Conservation (phyloP, 1,140 invertebrate species). For the Subanguina moxae region DNA sequence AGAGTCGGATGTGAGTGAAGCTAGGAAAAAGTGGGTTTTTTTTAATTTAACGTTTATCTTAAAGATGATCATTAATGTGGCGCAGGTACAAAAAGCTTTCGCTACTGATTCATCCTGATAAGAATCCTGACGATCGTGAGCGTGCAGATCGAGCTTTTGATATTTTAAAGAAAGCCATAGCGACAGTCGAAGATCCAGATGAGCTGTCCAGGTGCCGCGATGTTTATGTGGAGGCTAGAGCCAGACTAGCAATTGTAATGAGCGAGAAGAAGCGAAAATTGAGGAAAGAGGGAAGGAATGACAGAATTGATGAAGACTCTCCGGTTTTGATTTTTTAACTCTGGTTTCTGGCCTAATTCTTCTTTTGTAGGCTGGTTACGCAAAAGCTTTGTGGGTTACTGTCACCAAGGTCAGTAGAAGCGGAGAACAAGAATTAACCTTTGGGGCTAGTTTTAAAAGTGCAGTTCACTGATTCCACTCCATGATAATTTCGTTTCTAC, state of each 20-base stretch:
- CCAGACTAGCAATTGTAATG: constrained; percentile 86
- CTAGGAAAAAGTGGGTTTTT: constrained; percentile 4
- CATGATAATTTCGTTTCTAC: no score
- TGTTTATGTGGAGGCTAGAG: constrained; percentile 92
- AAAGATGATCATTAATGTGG: background rate
- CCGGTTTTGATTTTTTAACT: no score
- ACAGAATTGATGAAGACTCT: constrained; percentile 80
- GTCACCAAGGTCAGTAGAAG: constrained; percentile 47
- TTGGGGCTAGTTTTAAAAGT: no score
- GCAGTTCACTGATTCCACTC: no score
- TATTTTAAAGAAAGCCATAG: constrained; percentile 91
- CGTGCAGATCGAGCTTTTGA: constrained; percentile 85
- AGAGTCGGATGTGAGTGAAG: constrained; percentile 69
- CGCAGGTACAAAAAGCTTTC: constrained; percentile 78
- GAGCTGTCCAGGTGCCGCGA: constrained; percentile 88
- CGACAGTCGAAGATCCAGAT: constrained; percentile 88
- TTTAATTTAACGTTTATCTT: background rate
- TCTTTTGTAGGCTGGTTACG: constrained; percentile 50
- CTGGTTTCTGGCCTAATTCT: no score
- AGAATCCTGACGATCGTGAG: constrained; percentile 91
- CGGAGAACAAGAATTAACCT: background rate
- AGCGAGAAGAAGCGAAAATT: constrained; percentile 87
- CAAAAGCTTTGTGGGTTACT: constrained; percentile 50
- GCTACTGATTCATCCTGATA: constrained; percentile 95
- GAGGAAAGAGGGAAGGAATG: constrained; percentile 81